Percentiles rank a stretch among this genome's conserved stretches.
phyloP scores from a whole-genome alignment of 2,888 invertebrate genomes.

The Tenthredo scrophulariae region DNA sequence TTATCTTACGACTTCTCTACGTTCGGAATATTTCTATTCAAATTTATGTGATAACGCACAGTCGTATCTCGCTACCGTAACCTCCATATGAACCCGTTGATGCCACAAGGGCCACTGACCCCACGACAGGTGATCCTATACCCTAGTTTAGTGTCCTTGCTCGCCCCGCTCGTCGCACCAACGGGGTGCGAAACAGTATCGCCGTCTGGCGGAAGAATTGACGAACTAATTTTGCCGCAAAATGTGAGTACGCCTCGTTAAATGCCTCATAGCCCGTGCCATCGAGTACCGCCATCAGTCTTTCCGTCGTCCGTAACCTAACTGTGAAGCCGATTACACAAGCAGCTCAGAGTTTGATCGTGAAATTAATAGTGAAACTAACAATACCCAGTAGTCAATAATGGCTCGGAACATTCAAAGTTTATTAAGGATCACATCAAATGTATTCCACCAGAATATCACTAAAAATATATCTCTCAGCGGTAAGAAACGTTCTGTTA shows the following conservation, averaged over 20 bases:
- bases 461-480: constrained; percentile 59
- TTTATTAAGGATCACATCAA: constrained; percentile 61
- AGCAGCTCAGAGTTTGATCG: background rate
- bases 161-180: too few relatives aligned
- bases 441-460: constrained; percentile 59
- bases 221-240: too few relatives aligned
- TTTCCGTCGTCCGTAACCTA: constrained; percentile 39
- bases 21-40: background rate
- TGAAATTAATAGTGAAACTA: constrained; percentile 55
- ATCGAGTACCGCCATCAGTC: constrained; percentile 3
- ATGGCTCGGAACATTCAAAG: constrained; percentile 67
- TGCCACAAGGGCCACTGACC: background rate
- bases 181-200: too few relatives aligned
- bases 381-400: constrained; percentile 52
- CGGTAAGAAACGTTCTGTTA: constrained; percentile 61
- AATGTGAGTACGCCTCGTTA: too few relatives aligned
- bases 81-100: background rate
- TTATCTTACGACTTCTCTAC: too few relatives aligned
- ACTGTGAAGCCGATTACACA: constrained; percentile 32
- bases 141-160: too few relatives aligned
- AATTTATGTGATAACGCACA: too few relatives aligned
- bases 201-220: too few relatives aligned
- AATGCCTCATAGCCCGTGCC: background rate
- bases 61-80: background rate
- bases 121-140: too few relatives aligned